These are phyloP conservation scores for Pemphredon lugubris DNA, from an alignment of 2,888 invertebrate species.

Conservation along the genomic window DNA sequence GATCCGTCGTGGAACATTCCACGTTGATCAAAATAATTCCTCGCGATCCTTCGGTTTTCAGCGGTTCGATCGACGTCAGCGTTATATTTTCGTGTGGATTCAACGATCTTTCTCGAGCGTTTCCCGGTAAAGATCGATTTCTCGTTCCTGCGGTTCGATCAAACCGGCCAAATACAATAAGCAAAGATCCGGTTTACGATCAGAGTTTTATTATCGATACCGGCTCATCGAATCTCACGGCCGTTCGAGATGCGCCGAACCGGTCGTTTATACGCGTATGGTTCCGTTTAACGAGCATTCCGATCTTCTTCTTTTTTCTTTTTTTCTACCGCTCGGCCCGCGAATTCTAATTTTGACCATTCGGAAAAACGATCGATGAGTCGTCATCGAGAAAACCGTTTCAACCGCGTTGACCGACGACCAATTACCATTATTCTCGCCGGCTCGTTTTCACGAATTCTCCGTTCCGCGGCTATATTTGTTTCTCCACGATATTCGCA, in stretches of 20 bases:
- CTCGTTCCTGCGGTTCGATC: slow-evolving; percentile 1
- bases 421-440: slow-evolving; percentile 1
- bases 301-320: too few species aligned
- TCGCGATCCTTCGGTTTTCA: too few species aligned
- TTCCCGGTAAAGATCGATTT: slow-evolving; percentile 3
- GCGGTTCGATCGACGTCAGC: too few species aligned
- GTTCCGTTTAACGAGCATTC: slow-evolving; percentile 11
- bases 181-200: not conserved
- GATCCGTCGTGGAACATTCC: too few species aligned
- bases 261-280: not conserved
- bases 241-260: not conserved
- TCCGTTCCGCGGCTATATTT: not conserved
- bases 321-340: not conserved
- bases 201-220: not conserved
- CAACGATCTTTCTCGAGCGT: not conserved
- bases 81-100: too few species aligned
- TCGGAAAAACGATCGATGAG: not conserved
- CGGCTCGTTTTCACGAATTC: not conserved
- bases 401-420: not conserved
- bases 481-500: not conserved
- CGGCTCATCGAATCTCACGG: not conserved
- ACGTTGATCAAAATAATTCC: too few species aligned
- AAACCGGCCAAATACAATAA: slow-evolving; percentile 34
- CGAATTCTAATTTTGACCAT: slow-evolving; percentile 28
- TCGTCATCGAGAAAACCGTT: not conserved